Base-by-base conservation (phyloP, 2,797 vertebrate species). In the Zalophus californianus region DNA sequence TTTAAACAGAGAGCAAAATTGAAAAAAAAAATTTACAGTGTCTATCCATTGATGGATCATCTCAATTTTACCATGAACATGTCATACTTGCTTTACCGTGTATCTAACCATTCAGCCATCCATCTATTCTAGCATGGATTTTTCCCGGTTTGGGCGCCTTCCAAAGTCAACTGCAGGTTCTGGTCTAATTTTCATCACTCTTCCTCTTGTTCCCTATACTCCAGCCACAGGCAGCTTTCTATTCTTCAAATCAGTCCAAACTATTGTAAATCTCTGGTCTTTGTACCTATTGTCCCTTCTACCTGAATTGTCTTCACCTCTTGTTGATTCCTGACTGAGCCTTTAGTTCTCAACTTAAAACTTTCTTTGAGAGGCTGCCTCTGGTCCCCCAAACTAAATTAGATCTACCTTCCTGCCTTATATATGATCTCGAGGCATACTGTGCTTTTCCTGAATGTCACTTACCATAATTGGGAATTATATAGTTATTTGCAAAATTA, bases 311-410 rank as follows among this genome's bases (percentile, higher is more conserved):
- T 7, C 44, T 87, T 66, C 2, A 70, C n/a, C 7, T 70, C 48
- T 78, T 77, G 14, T 41, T 66, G 64, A 94, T 73, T 70, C 6
- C 72, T 48, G 54, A 78, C 20, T 92, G 7, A 27, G 18, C 35
- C 66, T 77, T 85, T 14, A 60, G 60, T 48, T 93, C 79, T 90
- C 50, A 93, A 70, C 27, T 90, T 86, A 41, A 87, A 48, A 70
- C 29, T 60, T 27, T 41, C 18, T 79, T 16, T 56, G 54, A 83
- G 13, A 79, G 72, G 10, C 54, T 87, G 27, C 32, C 52, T 6
- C 25, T 73, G 78, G 58, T 54, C 32, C 16, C 68, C 23, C 27
- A 38, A 25, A 70, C 66, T 79, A 87, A 94, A 93, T 35, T 58
- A 72, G 68, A 79, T 16, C 16, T 52, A 10, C 60, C 21, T 91